Conservation (phyloP, 2,797 vertebrate genomes). For the Halcyon smyrnensis region DNA sequence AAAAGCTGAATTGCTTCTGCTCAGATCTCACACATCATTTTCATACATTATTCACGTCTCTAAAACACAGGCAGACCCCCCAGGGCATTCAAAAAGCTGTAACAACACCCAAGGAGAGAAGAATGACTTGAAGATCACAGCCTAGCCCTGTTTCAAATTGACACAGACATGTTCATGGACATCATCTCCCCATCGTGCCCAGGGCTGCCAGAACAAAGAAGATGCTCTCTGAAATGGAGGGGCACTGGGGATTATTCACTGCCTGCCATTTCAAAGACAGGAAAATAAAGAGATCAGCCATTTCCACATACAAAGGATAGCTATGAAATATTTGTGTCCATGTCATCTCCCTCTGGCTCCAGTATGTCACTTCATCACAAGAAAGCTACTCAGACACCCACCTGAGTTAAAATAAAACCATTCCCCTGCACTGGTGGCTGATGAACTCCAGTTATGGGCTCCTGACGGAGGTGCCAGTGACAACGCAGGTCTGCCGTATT, state of each 20-base stretch:
- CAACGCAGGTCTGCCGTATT: not conserved
- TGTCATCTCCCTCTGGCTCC: not conserved
- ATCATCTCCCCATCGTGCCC: not conserved
- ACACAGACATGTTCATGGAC: not conserved
- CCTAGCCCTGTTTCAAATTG: not conserved
- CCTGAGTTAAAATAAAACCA: constrained; percentile 29
- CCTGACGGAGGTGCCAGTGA: not conserved
- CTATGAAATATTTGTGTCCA: constrained; percentile 22
- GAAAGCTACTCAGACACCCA: constrained; percentile 22
- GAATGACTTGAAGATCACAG: constrained; percentile 2
- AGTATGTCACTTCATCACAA: not conserved
- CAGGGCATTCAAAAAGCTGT: not conserved
- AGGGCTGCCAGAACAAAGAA: constrained; percentile 22
- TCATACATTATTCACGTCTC: constrained; percentile 21
- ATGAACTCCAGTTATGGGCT: not conserved
- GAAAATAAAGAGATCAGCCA: constrained; percentile 9
- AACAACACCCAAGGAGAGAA: not conserved
- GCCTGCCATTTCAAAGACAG: not conserved
- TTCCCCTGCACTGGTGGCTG: constrained; percentile 6
- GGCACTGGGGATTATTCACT: not conserved
- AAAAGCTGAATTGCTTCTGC: not conserved
- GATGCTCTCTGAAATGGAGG: not conserved
- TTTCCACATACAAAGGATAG: not conserved
- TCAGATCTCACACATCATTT: constrained; percentile 16
- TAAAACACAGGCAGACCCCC: not conserved